phyloP scores from a whole-genome alignment of 2,113 vertebrate genomes.

The Pan paniscus region DNA sequence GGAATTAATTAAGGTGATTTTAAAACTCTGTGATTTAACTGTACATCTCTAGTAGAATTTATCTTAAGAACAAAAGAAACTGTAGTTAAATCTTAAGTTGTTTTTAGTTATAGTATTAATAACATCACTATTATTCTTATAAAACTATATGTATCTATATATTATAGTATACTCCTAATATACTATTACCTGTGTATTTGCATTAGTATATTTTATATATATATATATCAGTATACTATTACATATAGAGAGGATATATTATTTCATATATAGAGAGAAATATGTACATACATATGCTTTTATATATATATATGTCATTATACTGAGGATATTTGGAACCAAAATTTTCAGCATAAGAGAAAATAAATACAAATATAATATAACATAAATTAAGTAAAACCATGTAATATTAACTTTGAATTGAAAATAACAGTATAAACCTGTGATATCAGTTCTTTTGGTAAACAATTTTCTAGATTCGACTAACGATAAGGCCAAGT shows the following conservation, averaged over 20 bases:
- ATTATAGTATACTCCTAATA: not conserved
- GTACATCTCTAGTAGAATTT: not conserved
- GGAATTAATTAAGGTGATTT: conserved; percentile 15
- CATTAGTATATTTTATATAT: not conserved
- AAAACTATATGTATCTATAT: not conserved
- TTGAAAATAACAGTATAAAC: not conserved
- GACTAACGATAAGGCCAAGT: not conserved
- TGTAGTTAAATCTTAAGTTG: not conserved
- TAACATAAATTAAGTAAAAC: not conserved
- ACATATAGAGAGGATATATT: not conserved
- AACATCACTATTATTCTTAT: not conserved
- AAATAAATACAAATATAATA: not conserved
- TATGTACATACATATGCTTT: not conserved
- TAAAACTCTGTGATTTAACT: not conserved
- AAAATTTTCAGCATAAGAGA: not conserved
- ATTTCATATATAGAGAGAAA: not conserved
- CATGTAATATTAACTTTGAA: not conserved
- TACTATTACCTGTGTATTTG: not conserved
- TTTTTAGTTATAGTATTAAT: not conserved
- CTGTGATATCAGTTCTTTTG: not conserved
- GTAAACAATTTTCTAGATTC: not conserved
- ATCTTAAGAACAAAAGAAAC: not conserved
- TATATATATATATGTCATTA: not conserved
- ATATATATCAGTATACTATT: not conserved
- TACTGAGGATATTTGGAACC: not conserved